Evolutionary conservation across 2,797 vertebrate genomes (phyloP).

Genomic region (Enteromius treurensis): DNA sequence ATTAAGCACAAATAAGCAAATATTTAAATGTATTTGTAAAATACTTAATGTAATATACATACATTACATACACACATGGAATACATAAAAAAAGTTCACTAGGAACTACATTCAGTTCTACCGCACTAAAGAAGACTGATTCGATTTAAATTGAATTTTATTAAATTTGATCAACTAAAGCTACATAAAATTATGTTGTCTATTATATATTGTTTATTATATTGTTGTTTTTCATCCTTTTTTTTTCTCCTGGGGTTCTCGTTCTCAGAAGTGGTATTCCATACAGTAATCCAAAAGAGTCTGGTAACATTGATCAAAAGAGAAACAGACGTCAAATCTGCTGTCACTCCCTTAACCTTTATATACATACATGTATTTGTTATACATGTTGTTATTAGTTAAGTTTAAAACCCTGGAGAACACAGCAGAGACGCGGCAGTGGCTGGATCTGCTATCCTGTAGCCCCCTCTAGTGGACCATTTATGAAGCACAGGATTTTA

Average conservation of each 20-base stretch:
- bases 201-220: not conserved
- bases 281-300: not conserved
- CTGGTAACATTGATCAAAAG: not conserved
- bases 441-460: slow-evolving; percentile 29
- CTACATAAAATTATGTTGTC: not conserved
- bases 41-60: not conserved
- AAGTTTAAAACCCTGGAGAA: not conserved
- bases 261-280: not conserved
- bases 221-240: not conserved
- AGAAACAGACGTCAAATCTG: not conserved
- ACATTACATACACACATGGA: no score
- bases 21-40: not conserved
- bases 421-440: slow-evolving; percentile 23
- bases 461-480: slow-evolving; percentile 59
- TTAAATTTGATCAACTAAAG: not conserved
- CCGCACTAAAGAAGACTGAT: not conserved
- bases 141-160: not conserved
- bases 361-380: no score
- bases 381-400: not conserved
- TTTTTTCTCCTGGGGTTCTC: not conserved
- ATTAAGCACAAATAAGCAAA: not conserved
- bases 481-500: not conserved
- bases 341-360: no score
- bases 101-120: not conserved
- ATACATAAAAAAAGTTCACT: not conserved